Conservation (phyloP, 2,113 vertebrate species). For the Bujurquina vittata region DNA sequence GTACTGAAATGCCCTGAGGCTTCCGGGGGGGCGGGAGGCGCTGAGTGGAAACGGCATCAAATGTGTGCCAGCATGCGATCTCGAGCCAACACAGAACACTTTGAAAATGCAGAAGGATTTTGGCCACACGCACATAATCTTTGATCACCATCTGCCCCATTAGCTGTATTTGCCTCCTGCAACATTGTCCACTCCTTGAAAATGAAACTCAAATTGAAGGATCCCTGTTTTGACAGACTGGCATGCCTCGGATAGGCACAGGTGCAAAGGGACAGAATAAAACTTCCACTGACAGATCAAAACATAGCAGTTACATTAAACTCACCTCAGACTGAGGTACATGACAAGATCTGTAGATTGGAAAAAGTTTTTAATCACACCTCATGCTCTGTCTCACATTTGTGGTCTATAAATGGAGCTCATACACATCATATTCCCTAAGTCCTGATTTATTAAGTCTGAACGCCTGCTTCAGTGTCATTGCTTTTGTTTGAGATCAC, state of each 20-base stretch:
- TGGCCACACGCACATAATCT: neutral
- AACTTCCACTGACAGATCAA: neutral
- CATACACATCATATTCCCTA: no score
- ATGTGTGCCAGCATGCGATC: neutral
- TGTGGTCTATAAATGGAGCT: neutral
- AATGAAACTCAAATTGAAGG: neutral
- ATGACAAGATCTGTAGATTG: neutral
- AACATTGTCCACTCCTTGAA: neutral
- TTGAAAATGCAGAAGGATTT: neutral
- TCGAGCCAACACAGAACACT: neutral
- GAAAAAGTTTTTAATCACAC: neutral
- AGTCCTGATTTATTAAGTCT: neutral
- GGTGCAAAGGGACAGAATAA: neutral
- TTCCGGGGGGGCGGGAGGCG: neutral
- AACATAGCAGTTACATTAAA: neutral
- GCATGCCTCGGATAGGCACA: accelerated
- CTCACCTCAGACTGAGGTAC: neutral
- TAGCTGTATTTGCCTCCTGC: neutral
- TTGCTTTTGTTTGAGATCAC: neutral
- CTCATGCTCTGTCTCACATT: neutral
- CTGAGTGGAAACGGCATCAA: neutral
- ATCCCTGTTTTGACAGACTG: neutral
- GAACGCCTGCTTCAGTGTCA: neutral
- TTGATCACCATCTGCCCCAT: constrained; percentile 2
- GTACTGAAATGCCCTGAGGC: neutral